Evolutionary conservation across 2,888 invertebrate species (phyloP), one percentile per base, ranked within the genome.

Genomic region (Morinoia aosen): DNA sequence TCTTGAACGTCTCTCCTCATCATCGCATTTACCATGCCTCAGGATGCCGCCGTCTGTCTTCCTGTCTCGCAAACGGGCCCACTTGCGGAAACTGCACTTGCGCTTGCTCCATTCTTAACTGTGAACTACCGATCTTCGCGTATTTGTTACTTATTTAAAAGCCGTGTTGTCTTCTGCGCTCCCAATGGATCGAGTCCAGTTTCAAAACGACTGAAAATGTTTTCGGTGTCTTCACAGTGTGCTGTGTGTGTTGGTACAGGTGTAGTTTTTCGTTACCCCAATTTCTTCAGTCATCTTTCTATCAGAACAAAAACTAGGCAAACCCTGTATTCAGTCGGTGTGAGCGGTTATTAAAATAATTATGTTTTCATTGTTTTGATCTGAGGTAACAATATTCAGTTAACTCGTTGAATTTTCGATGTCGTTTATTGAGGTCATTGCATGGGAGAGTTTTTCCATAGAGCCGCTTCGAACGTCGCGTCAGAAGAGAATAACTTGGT

Each of bases 1-100:
- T 57, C 57, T 58, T 93, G 93, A 57, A 57, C 57, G 93, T 57
- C 48, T 39, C 93, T 56, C 93, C 93, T 93, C 57, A 90, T 48
- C 90, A 56, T 93, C n/a, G 93, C 93, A 93, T 40, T 90, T 90
- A 90, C 39, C 40, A 90, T 40, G 90, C 90, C 39, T 40, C 48
- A 14, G 33, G 90, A 48, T 90, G 90, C 40, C 40, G 90, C 90
- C 76, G 25, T 76, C 76, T 16, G 76, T 33, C 76, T 76, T 33
- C 76, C 8, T 76, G 2, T 76, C 2, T 76, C 25, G 76, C 76
- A 25, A 16, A 76, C 76, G 8, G 76, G 76, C 76, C 33, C 76
- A 10, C 33, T 76, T 76, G 19, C 19, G 14, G 33, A 76, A 76
- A 19, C 25, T 76, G 25, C 10, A 76, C 8, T 33, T 16, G 76